phyloP scores from a whole-genome alignment of 2,888 invertebrate genomes.

The Muschampia plurimacula region DNA sequence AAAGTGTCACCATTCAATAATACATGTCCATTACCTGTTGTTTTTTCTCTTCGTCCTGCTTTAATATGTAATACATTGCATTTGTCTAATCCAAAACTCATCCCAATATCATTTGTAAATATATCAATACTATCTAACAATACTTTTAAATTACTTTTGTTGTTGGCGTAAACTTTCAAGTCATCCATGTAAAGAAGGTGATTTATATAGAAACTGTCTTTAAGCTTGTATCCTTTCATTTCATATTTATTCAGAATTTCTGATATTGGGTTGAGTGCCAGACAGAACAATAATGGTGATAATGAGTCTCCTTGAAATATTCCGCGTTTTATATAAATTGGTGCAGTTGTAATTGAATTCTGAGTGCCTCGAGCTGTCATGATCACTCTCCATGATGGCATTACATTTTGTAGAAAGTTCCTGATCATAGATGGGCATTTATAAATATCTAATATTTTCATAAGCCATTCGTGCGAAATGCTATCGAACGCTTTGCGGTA shows the following conservation, averaged over 20 bases:
- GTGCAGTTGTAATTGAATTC: conserved; percentile 24
- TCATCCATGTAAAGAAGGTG: conserved; percentile 27
- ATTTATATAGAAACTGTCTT: conserved; percentile 41
- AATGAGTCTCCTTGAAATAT: conserved; percentile 37
- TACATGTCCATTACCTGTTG: conserved; percentile 32
- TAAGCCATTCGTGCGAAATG: conserved; percentile 25
- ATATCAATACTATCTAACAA: background rate
- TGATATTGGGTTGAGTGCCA: conserved; percentile 43
- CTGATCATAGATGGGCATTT: conserved; percentile 20
- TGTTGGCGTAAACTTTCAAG: conserved; percentile 16
- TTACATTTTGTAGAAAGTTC: conserved; percentile 3
- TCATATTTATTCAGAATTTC: conserved; percentile 41
- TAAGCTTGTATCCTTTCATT: conserved; percentile 5
- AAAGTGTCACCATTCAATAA: conserved; percentile 21
- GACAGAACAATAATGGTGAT: conserved; percentile 41
- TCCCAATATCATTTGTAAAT: background rate
- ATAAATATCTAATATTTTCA: conserved; percentile 27
- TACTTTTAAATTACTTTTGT: conserved; percentile 29
- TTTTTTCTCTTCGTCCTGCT: conserved; percentile 15
- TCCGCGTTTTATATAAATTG: conserved; percentile 34
- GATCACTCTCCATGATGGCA: conserved; percentile 36
- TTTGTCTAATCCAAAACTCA: conserved; percentile 36
- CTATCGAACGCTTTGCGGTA: conserved; percentile 40
- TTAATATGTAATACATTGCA: conserved; percentile 39
- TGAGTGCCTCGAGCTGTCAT: conserved; percentile 33